Evolutionary conservation across 2,113 vertebrate species (phyloP).

Genomic region (Oostethus manadensis): DNA sequence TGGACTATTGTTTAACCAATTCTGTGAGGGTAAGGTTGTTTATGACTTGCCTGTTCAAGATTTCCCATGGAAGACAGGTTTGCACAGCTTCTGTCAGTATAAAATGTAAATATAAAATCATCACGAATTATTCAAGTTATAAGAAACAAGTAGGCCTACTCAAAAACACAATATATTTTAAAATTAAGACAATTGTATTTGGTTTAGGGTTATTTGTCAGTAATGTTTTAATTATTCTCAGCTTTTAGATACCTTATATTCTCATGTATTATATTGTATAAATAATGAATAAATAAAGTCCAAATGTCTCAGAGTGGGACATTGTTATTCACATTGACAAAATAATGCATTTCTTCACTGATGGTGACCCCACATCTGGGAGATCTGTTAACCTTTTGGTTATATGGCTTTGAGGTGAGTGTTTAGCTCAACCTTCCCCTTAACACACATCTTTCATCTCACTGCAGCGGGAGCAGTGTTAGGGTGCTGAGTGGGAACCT

Average conservation of each 20-base stretch:
- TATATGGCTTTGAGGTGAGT: constrained; percentile 52
- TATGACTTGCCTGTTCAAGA: constrained; percentile 44
- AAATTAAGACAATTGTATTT: neutral
- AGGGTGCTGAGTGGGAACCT: constrained; percentile 34
- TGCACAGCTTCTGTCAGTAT: constrained; percentile 17
- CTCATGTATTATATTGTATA: neutral
- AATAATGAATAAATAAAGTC: constrained; percentile 62
- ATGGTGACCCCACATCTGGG: constrained; percentile 54
- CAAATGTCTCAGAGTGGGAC: constrained; percentile 58
- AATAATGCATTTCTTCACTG: constrained; percentile 59
- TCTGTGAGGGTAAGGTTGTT: constrained; percentile 66
- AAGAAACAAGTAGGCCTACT: neutral
- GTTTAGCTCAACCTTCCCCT: constrained; percentile 28
- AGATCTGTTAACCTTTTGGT: constrained; percentile 61
- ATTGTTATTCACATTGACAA: constrained; percentile 57
- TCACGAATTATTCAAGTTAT: neutral
- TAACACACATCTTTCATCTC: constrained; percentile 42
- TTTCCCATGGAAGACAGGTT: constrained; percentile 45
- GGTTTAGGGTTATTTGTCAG: too few species aligned
- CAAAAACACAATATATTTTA: neutral
- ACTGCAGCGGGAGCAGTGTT: constrained; percentile 42
- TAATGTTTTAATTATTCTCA: too few species aligned
- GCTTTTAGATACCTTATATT: too few species aligned
- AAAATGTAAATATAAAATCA: neutral
- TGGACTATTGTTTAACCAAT: constrained; percentile 76